Base-by-base conservation (phyloP, 2,797 vertebrate species). In the Ispidina lecontei region DNA sequence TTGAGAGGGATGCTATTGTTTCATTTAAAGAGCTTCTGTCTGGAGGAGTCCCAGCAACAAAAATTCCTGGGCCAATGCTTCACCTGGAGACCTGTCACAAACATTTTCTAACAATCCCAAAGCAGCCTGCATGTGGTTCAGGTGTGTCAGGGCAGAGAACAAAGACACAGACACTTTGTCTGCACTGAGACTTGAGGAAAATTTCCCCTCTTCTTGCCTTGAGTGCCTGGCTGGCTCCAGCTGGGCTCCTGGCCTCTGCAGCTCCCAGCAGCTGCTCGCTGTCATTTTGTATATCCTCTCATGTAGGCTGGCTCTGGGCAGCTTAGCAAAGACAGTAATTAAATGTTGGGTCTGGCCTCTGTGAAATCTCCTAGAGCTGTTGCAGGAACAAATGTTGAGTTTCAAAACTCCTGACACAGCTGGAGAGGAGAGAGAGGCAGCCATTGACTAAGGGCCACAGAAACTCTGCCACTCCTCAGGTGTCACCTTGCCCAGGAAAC, bases 131-230 rank as follows among this genome's bases (percentile, higher is more conserved):
- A 35, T 49, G 33, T 18, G 35, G 58, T 35, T 68, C 87, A 95
- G 80, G 93, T 92, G 59, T 93, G 90, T 87, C 82, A 52, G 79
- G 63, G 47, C 71, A 80, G 83, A 89, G 77, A 95, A 91, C 80
- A 93, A 94, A 91, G 91, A 56, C 71, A 63, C 41, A 90, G 64
- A 67, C 51, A 47, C 54, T 79, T 84, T 73, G 71, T 91, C 55
- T 86, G 63, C 71, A 41, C 37, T 0, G 4, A 91, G 20, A 56
- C 31, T n/a, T 12, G 56, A 60, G 54, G 80, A 86, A 90, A 92
- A 76, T 73, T 68, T 64, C 64, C 47, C 46, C 33, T 64, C n/a
- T 86, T 33, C 37, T 62, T 35, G 26, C 0, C 0, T 33, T 33
- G 35, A 91, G 67, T 0, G 0, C 47, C 67, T 46, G 49, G 54